Percentiles rank a stretch among this genome's conserved stretches.
Evolutionary conservation across 2,113 vertebrate species (phyloP).

Genomic region (Axis porcinus): DNA sequence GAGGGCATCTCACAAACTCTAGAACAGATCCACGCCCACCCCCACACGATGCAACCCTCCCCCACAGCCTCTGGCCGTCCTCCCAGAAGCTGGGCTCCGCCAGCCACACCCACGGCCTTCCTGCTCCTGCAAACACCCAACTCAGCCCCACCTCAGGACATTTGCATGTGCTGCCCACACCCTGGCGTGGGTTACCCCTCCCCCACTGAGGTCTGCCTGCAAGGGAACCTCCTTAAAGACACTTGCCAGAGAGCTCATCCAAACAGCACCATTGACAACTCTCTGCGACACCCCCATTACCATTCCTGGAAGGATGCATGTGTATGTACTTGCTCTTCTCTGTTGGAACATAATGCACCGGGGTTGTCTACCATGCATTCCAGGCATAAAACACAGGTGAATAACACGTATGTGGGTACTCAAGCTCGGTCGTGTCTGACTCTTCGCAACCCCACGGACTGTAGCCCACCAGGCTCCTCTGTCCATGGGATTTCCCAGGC

Average conservation of each 20-base stretch:
- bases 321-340: neutral
- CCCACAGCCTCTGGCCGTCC: neutral
- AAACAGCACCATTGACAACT: neutral
- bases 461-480: neutral
- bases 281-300: no score
- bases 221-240: neutral
- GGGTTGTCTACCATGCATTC: neutral
- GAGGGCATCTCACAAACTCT: neutral
- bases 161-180: neutral
- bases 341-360: neutral
- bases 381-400: neutral
- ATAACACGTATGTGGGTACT: neutral
- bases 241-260: neutral
- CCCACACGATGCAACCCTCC: rapidly evolving
- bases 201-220: neutral
- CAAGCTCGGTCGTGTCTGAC: neutral
- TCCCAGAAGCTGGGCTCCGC: neutral
- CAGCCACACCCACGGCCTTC: neutral
- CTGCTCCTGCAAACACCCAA: rapidly evolving
- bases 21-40: neutral
- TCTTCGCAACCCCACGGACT: rapidly evolving
- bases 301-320: neutral
- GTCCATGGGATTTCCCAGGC: neutral
- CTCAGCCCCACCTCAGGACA: neutral
- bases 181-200: neutral